phyloP scores from a whole-genome alignment of 2,888 invertebrate species.

The Aphodius sticticus region DNA sequence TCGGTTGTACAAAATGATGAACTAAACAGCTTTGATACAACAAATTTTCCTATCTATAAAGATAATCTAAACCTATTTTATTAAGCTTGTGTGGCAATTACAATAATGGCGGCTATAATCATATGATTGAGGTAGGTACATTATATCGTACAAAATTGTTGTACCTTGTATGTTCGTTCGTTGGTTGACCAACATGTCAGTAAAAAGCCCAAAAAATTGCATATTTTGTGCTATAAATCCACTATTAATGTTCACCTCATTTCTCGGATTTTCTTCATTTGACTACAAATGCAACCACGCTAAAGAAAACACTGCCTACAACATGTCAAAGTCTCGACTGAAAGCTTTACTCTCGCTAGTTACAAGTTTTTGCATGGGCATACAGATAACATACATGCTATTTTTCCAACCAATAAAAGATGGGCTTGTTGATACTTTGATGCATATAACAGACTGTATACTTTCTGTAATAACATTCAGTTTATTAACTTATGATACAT shows the following conservation, averaged over 20 bases:
- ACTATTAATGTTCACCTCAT: background rate
- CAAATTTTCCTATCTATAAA: no score
- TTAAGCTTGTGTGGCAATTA: no score
- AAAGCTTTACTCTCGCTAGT: background rate
- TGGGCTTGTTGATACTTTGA: background rate
- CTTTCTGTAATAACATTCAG: slow-evolving; percentile 11
- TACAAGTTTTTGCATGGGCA: background rate
- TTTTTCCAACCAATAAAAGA: background rate
- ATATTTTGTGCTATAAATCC: slow-evolving; percentile 5
- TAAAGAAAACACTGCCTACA: background rate
- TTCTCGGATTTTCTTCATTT: slow-evolving; percentile 12
- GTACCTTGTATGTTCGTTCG: no score
- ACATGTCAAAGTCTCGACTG: background rate
- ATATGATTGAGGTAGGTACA: no score
- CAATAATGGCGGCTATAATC: no score
- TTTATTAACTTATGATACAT: background rate
- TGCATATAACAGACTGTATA: background rate
- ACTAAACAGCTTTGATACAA: no score
- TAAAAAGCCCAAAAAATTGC: background rate
- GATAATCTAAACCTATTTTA: no score
- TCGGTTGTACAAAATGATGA: no score
- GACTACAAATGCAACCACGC: background rate
- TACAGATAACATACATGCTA: slow-evolving; percentile 1
- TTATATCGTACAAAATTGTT: no score
- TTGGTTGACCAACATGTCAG: background rate